A percentile compares a stretch with the other conserved stretches of the same genome.
Evolutionary conservation across 2,888 invertebrate genomes (phyloP).

Genomic region (Incurvaria masculella): DNA sequence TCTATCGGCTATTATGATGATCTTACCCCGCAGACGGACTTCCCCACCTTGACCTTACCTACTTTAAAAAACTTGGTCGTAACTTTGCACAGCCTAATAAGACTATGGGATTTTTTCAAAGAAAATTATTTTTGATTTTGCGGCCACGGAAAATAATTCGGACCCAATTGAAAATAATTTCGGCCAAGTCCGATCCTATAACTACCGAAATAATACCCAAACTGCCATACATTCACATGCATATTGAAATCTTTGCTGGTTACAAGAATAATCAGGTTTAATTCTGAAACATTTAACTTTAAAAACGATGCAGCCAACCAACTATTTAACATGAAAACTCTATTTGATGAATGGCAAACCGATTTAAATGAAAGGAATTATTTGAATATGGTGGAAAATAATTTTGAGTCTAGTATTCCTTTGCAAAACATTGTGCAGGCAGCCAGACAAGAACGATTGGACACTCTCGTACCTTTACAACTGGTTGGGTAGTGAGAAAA

Average conservation of each 20-base stretch:
- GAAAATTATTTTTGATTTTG: constrained; percentile 8
- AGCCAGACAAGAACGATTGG: not conserved
- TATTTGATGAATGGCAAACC: not conserved
- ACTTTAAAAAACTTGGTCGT: constrained; percentile 12
- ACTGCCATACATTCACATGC: constrained; percentile 16
- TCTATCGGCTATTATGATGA: too few species aligned
- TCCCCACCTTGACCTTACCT: too few species aligned
- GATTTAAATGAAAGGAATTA: too few species aligned
- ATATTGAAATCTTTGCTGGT: constrained; percentile 19
- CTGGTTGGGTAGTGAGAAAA: constrained; percentile 2
- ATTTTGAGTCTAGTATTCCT: not conserved
- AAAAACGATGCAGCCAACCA: constrained; percentile 14
- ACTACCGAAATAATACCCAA: constrained; percentile 18
- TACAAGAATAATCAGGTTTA: constrained; percentile 17
- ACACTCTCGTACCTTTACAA: not conserved
- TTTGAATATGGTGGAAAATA: not conserved
- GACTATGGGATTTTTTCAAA: constrained; percentile 14
- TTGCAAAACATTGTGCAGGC: constrained; percentile 3
- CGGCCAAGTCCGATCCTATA: constrained; percentile 19
- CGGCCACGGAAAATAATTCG: constrained; percentile 12
- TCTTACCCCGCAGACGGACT: too few species aligned
- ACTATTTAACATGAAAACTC: not conserved
- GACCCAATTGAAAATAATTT: constrained; percentile 16
- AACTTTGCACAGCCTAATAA: constrained; percentile 12
- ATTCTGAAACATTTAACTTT: constrained; percentile 13